A percentile compares a stretch with the other conserved stretches of the same genome.
phyloP scores from a whole-genome alignment of 2,888 invertebrate genomes.

The Mayetiola destructor region DNA sequence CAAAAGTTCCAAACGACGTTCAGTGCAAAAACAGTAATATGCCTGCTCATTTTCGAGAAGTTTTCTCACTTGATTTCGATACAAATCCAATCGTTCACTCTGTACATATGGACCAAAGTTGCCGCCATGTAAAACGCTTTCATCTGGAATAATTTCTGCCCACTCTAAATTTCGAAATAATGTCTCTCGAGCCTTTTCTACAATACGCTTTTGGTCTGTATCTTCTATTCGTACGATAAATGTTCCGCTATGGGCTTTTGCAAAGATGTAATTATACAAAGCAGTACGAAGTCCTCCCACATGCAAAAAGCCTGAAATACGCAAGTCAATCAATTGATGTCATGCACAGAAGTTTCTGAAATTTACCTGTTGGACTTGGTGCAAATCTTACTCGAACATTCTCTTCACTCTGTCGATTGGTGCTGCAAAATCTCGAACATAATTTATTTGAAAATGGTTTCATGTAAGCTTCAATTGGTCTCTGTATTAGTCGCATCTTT shows the following conservation, averaged over 20 bases:
- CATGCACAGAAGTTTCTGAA: not conserved
- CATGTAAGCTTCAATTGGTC: no score
- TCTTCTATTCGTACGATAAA: slow-evolving; percentile 94
- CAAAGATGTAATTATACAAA: slow-evolving; percentile 86
- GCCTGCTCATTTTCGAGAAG: slow-evolving; percentile 61
- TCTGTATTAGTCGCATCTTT: no score
- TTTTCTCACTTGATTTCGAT: slow-evolving; percentile 53
- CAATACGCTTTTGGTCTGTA: slow-evolving; percentile 76
- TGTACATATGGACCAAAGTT: slow-evolving; percentile 62
- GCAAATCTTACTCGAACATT: slow-evolving; percentile 70
- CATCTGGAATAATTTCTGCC: slow-evolving; percentile 73
- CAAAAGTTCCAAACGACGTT: slow-evolving; percentile 64
- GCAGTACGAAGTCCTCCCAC: slow-evolving; percentile 92
- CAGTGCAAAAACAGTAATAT: slow-evolving; percentile 84
- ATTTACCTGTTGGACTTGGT: slow-evolving; percentile 79
- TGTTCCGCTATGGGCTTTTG: slow-evolving; percentile 59
- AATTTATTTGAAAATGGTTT: not conserved
- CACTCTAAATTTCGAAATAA: slow-evolving; percentile 66
- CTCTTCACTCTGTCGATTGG: not conserved
- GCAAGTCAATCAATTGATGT: not conserved
- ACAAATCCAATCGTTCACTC: slow-evolving; percentile 65
- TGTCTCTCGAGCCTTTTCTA: slow-evolving; percentile 63
- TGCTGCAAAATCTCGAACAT: not conserved
- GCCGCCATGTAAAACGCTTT: slow-evolving; percentile 63
- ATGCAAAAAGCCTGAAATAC: slow-evolving; percentile 63